Evolutionary conservation across 2,113 vertebrate species (phyloP).

Genomic region (Grammomys dolichurus): DNA sequence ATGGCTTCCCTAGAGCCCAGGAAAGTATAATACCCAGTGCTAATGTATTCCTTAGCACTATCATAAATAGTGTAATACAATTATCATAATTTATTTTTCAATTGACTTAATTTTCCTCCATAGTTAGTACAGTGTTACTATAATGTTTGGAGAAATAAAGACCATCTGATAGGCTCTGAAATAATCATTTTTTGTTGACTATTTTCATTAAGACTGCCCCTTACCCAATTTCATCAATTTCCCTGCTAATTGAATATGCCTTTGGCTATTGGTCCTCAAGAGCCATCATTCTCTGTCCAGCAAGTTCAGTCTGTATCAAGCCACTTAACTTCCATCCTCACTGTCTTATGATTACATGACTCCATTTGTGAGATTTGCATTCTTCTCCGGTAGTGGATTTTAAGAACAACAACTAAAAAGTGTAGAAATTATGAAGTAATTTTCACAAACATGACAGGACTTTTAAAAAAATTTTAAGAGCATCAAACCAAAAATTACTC

Average conservation of each 20-base stretch:
- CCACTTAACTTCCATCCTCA: accelerated
- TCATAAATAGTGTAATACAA: no score
- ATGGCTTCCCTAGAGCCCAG: no score
- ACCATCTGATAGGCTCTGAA: not conserved
- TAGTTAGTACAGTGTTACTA: no score
- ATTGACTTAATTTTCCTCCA: no score
- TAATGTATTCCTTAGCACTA: no score
- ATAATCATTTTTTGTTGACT: not conserved
- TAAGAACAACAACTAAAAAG: not conserved
- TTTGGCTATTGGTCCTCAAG: not conserved
- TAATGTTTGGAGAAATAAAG: not conserved
- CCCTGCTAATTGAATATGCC: no score
- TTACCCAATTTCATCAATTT: not conserved
- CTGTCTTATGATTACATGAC: not conserved
- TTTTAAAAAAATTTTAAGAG: not conserved
- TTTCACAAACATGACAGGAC: not conserved
- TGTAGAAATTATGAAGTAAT: not conserved
- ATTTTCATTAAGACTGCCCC: not conserved
- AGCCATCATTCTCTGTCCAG: not conserved
- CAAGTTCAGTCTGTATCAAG: not conserved
- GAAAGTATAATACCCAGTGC: no score
- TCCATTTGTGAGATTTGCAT: not conserved
- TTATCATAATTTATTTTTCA: no score
- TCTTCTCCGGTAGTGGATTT: not conserved
- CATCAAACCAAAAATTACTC: not conserved